These are phyloP conservation scores for Neopelma chrysocephalum DNA, from an alignment of 2,797 vertebrate species.

Conservation along the genomic window DNA sequence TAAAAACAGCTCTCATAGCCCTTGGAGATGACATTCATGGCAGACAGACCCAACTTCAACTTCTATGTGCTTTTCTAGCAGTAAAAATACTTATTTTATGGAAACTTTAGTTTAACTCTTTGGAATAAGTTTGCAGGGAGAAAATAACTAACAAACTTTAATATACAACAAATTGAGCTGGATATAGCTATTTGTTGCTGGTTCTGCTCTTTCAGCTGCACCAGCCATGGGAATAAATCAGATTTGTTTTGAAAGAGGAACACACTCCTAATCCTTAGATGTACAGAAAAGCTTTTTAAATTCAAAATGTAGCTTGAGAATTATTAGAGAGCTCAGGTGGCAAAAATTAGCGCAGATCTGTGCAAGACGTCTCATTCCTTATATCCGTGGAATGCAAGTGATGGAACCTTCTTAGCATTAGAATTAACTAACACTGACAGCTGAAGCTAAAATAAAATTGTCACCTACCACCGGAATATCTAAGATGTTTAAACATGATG, in stretches of 20 bases:
- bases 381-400: not conserved
- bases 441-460: slow-evolving; percentile 4
- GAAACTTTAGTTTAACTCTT: not conserved
- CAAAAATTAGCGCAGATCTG: not conserved
- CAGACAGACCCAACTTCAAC: not conserved
- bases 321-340: not conserved
- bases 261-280: not conserved
- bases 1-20: not conserved
- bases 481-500: not conserved
- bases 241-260: not conserved
- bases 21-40: not conserved
- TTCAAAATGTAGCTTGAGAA: not conserved
- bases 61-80: not conserved
- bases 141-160: not conserved
- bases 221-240: not conserved
- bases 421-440: not conserved
- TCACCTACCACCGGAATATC: not conserved
- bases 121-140: not conserved
- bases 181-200: not conserved
- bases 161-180: not conserved
- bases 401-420: not conserved
- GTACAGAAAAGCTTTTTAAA: not conserved
- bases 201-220: not conserved
- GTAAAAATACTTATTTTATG: not conserved
- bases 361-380: not conserved